These are phyloP conservation scores for Sebastes fasciatus DNA, from an alignment of 2,113 vertebrate species.

Conservation along the genomic window DNA sequence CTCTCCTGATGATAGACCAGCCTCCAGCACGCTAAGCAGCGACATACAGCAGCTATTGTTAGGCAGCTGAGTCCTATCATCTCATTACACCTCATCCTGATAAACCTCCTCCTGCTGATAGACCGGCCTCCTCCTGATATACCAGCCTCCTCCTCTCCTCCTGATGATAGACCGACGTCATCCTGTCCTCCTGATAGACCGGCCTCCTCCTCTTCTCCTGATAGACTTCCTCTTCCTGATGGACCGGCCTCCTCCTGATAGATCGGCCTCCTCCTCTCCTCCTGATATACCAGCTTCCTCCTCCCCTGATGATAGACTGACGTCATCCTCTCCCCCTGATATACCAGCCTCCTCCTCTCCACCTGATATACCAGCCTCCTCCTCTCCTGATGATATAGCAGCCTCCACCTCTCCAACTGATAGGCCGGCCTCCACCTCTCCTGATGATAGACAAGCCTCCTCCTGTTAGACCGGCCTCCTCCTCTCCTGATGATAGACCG, in stretches of 20 bases:
- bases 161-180: neutral
- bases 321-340: neutral
- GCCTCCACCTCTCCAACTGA: neutral
- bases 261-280: neutral
- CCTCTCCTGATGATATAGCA: neutral
- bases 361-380: neutral
- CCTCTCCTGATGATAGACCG: neutral
- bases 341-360: neutral
- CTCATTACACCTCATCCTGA: constrained; percentile 88
- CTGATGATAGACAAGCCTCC: neutral
- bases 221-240: neutral
- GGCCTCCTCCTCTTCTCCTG: neutral
- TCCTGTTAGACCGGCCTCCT: neutral
- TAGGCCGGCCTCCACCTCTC: neutral
- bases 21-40: constrained; percentile 94
- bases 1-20: neutral
- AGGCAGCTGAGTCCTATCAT: constrained; percentile 90
- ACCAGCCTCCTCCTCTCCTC: neutral
- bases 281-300: neutral
- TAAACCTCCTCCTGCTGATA: constrained; percentile 68
- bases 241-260: neutral
- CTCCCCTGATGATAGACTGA: neutral
- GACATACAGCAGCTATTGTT: constrained; percentile 92
- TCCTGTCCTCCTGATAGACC: neutral
- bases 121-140: constrained; percentile 45